A percentile compares a stretch with the other conserved stretches of the same genome.
These are phyloP conservation scores for Alexandromys fortis DNA, from an alignment of 2,113 vertebrate species.

Conservation along the genomic window DNA sequence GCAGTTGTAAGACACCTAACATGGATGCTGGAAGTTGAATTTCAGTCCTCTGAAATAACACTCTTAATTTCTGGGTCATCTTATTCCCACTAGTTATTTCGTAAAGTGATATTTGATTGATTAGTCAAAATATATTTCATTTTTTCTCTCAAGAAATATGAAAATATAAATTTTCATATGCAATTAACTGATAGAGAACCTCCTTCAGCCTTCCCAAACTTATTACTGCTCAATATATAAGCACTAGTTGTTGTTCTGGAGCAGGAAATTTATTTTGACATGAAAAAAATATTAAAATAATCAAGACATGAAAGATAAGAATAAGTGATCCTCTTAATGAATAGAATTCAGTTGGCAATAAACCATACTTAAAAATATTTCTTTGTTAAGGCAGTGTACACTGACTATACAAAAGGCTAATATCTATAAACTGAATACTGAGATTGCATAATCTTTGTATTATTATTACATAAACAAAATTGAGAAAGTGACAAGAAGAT, in stretches of 20 bases:
- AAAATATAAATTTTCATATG: not conserved
- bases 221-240: not conserved
- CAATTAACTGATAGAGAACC: no score
- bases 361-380: not conserved
- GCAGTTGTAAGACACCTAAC: not conserved
- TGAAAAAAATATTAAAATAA: slow-evolving; percentile 5
- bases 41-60: not conserved
- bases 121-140: not conserved
- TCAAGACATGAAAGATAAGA: not conserved
- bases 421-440: not conserved
- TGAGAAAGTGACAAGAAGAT: not conserved
- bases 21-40: not conserved
- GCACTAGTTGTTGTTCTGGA: not conserved
- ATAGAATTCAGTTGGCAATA: not conserved
- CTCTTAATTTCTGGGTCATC: not conserved
- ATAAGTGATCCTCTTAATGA: not conserved
- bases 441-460: not conserved
- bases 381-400: not conserved
- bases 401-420: not conserved
- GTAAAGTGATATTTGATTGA: not conserved
- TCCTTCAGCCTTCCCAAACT: not conserved
- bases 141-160: not conserved
- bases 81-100: not conserved
- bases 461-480: not conserved
- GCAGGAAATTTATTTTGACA: not conserved